Evolutionary conservation across 1,140 invertebrate genomes (phyloP), one percentile per base, ranked within the genome.

Genomic region (Bombus affinis): DNA sequence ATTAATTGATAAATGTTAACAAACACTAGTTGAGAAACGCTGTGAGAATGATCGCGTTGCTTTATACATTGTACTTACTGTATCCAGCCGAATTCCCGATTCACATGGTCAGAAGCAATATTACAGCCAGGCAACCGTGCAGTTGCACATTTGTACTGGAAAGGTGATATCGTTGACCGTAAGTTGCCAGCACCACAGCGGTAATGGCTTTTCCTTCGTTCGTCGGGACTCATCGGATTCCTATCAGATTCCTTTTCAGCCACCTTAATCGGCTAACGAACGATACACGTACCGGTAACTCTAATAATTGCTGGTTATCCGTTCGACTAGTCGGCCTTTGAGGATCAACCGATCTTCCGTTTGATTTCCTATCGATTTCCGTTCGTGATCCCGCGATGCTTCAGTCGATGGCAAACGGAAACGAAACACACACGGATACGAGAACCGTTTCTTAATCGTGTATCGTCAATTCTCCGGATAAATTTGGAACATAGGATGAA

Each of bases 281-380:
- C 92, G 90, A 92, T 90, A 92, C 89, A 89, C 86, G 89, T 88
- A 80, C 90, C 85, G 88, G 88, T 90, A 91, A 93, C 91, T 91
- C 90, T 93, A 91, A 93, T 94, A 94, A 93, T 93, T 92, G 93
- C 83, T 91, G 92, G 90, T 93, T 92, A 93, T 92, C 90, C 90
- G 89, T 87, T 37, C 86, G 89, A 91, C 89, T 89, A 84, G 86
- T 81, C 79, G 74, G 65, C 18, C 47, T 53, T 53, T 53, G 47
- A 53, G 76, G 78, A 76, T 83, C 72, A 57, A 88, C 70, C 79
- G 78, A 92, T 90, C 80, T 74, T 85, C 74, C 74, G 44, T 57
- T 78, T 66, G 73, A 32, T 28, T 39, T 70, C 39, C 39, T 35
- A 72, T 72, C 75, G 22, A 68, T 25, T 25, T 68, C 66, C 76